A percentile compares a stretch with the other conserved stretches of the same genome.
phyloP scores from a whole-genome alignment of 2,888 invertebrate genomes.

The Ophion ventricosus region DNA sequence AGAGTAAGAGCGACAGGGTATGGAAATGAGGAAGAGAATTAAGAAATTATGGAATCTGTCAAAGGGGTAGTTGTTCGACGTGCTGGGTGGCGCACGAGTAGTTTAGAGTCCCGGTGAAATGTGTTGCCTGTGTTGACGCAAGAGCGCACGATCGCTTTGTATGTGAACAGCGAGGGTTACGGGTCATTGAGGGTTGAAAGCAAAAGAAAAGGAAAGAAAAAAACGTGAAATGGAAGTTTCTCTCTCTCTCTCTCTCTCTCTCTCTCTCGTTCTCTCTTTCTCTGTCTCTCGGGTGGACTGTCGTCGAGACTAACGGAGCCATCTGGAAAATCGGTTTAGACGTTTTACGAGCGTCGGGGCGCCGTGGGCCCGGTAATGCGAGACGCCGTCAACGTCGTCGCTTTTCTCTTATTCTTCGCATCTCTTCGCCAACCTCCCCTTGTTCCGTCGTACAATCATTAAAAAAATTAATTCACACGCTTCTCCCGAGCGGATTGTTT shows the following conservation, averaged over 20 bases:
- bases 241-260: slow-evolving; percentile 5
- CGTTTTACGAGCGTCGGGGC: slow-evolving; percentile 79
- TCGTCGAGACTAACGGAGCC: slow-evolving; percentile 71
- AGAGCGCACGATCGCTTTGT: slow-evolving; percentile 54
- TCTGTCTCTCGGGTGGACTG: slow-evolving; percentile 29
- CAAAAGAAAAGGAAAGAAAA: slow-evolving; percentile 1
- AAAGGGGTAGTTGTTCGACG: slow-evolving; percentile 66
- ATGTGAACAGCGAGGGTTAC: slow-evolving; percentile 35
- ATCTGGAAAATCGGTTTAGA: slow-evolving; percentile 79
- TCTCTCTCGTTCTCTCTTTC: slow-evolving; percentile 5
- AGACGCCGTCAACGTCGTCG: slow-evolving; percentile 70
- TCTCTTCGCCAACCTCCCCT: neutral
- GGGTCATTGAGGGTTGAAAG: slow-evolving; percentile 57
- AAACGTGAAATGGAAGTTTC: slow-evolving; percentile 40
- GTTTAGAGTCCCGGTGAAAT: slow-evolving; percentile 67
- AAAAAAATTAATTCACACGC: slow-evolving; percentile 29
- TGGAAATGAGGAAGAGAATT: neutral
- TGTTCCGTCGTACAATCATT: neutral
- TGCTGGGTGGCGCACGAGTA: slow-evolving; percentile 68
- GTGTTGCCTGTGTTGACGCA: slow-evolving; percentile 70
- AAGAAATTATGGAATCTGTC: slow-evolving; percentile 57
- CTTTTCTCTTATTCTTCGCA: slow-evolving; percentile 47
- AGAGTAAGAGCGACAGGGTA: neutral
- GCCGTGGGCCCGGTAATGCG: slow-evolving; percentile 74
- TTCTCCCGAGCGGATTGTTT: neutral